Conservation (phyloP, 2,888 invertebrate species). For the Meteorus colon region DNA sequence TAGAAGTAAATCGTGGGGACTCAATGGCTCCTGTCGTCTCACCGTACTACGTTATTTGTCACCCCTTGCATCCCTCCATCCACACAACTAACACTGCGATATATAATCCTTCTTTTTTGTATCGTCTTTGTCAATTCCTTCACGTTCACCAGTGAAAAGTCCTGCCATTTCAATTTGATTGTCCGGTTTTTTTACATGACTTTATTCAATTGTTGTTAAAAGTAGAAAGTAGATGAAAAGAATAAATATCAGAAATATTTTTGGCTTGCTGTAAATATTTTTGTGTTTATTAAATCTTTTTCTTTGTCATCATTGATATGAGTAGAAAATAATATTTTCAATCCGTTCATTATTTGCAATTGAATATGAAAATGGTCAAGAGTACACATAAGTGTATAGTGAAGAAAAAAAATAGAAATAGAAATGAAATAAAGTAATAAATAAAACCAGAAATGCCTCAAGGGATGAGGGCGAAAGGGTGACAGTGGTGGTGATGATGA, state of each 20-base stretch:
- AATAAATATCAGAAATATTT: neutral
- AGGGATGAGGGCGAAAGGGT: conserved; percentile 3
- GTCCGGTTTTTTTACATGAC: neutral
- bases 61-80: conserved; percentile 8
- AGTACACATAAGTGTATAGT: no score
- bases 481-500: conserved; percentile 46
- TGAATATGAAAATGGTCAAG: no score
- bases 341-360: no score
- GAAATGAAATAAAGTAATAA: neutral
- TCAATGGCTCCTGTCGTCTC: conserved; percentile 42
- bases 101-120: conserved; percentile 6
- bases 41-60: conserved; percentile 23
- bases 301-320: no score
- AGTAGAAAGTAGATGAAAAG: neutral
- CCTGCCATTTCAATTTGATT: neutral
- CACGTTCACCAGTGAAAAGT: neutral
- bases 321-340: no score
- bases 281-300: no score
- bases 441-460: conserved; percentile 52
- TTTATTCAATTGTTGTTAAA: no score
- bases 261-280: no score
- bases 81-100: conserved; percentile 39
- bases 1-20: conserved; percentile 54
- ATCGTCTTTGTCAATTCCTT: neutral
- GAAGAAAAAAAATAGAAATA: neutral